Evolutionary conservation across 2,797 vertebrate species (phyloP), one percentile per base, ranked within the genome.

Genomic region (Aselliscus stoliczkanus): DNA sequence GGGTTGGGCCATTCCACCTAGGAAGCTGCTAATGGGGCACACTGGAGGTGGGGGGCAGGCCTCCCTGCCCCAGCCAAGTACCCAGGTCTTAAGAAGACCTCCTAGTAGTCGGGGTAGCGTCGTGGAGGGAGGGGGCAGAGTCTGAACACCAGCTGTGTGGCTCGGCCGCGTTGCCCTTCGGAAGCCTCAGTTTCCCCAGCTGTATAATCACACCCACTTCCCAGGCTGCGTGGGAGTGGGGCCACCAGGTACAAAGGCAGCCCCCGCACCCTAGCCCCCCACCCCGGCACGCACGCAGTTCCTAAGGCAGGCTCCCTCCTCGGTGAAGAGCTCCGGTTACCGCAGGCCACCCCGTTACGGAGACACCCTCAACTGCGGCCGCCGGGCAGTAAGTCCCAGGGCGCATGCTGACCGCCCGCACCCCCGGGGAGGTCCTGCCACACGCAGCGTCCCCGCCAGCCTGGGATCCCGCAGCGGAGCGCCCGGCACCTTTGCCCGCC

Each of bases 101-200:
- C 4, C 34, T 3, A 1, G 73, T 1, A 29, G 56, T 39, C 14
- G 1, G n/a, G 17, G 37, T 3, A 42, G n/a, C 9, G 4, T 7
- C 7, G 3, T 12, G 3, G 39, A 18, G 50, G 8, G 3, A 11
- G 9, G 5, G 37, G 23, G 7, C 50, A 5, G 67, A 39, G 29
- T 6, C 15, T 5, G 44, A 29, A 50, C 20, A 58, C 70, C 31
- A 2, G 25, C 6, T 5, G 20, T 5, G 69, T 2, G 50, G 20
- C 37, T 3, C 2, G 5, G 62, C 2, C 1, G 7, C 62, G 21
- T 18, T 1, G 47, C 44, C 31, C 54, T 73, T 31, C 12, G 17
- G 17, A 42, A 58, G 82, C 65, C 73, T 94, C 88, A 12, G 96
- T 70, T 77, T 93, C 86, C 83, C 73, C 44, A 20, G 37, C 47